Evolutionary conservation across 2,113 vertebrate species (phyloP).

Genomic region (Globicephala melas): DNA sequence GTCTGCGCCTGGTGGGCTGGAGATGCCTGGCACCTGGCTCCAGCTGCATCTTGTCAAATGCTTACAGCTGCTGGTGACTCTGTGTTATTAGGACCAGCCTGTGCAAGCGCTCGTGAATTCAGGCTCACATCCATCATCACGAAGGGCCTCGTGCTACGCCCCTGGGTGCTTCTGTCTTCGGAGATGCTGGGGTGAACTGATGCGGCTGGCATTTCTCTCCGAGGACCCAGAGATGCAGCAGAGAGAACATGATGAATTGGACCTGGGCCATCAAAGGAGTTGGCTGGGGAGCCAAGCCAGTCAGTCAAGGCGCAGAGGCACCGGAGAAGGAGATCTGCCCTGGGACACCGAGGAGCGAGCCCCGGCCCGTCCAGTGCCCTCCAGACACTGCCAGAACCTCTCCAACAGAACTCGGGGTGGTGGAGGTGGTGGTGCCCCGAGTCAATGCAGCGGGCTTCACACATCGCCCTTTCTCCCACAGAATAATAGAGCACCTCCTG

Average conservation of each 20-base stretch:
- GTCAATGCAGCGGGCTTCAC: rapidly evolving
- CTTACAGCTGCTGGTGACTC: neutral
- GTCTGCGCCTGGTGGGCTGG: rapidly evolving
- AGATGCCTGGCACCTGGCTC: rapidly evolving
- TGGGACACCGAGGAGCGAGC: neutral
- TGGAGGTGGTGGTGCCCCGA: rapidly evolving
- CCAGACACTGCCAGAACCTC: neutral
- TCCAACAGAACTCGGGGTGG: neutral
- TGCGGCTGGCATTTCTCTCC: neutral
- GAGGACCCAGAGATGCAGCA: neutral
- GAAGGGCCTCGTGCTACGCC: neutral
- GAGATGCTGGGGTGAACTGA: neutral
- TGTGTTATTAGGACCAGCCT: neutral
- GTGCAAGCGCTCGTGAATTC: rapidly evolving
- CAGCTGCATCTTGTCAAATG: neutral
- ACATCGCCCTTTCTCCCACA: neutral
- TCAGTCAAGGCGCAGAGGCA: neutral
- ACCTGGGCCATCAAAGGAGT: neutral
- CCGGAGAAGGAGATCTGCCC: neutral
- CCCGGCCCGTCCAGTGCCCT: neutral
- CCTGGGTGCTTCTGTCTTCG: too few species aligned
- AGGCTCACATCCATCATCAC: rapidly evolving
- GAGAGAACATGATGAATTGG: neutral
- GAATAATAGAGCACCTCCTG: neutral
- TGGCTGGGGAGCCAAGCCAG: neutral